A percentile compares a stretch with the other conserved stretches of the same genome.
Conservation (phyloP, 2,113 vertebrate species). For the Otocyon megalotis region DNA sequence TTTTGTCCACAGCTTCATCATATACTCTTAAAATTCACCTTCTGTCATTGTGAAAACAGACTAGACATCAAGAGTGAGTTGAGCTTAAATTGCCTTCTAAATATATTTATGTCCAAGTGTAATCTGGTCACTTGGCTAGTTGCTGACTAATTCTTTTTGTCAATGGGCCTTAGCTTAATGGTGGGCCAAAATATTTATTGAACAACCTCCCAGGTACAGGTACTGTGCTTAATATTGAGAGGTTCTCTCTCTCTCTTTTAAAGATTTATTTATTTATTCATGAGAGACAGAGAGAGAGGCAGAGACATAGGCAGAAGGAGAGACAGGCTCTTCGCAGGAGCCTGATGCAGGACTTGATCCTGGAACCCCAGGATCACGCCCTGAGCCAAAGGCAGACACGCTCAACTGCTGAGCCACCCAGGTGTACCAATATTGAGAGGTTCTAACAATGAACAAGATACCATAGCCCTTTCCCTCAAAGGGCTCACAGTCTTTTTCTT, state of each 20-base stretch:
- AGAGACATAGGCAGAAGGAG: too few species aligned
- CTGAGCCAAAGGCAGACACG: too few species aligned
- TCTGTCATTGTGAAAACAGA: constrained; percentile 32
- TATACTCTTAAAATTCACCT: neutral
- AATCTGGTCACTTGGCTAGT: constrained; percentile 5
- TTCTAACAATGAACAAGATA: constrained; percentile 14
- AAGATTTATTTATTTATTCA: too few species aligned
- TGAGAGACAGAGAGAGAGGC: too few species aligned
- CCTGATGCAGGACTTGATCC: too few species aligned
- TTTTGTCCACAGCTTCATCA: neutral
- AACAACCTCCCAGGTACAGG: neutral
- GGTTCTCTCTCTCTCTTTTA: neutral
- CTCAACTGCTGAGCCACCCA: too few species aligned
- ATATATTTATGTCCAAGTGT: neutral
- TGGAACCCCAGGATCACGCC: too few species aligned
- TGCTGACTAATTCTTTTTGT: constrained; percentile 33
- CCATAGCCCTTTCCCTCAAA: constrained; percentile 19
- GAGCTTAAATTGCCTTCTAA: constrained; percentile 30
- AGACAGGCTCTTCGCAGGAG: too few species aligned
- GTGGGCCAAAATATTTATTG: neutral
- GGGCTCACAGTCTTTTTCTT: constrained; percentile 2
- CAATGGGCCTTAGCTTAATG: constrained; percentile 41
- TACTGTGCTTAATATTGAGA: neutral
- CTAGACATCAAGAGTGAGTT: neutral
- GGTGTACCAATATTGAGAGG: neutral